Evolutionary conservation across 2,888 invertebrate species (phyloP), one percentile per base, ranked within the genome.

Genomic region (Melanargia galathea): DNA sequence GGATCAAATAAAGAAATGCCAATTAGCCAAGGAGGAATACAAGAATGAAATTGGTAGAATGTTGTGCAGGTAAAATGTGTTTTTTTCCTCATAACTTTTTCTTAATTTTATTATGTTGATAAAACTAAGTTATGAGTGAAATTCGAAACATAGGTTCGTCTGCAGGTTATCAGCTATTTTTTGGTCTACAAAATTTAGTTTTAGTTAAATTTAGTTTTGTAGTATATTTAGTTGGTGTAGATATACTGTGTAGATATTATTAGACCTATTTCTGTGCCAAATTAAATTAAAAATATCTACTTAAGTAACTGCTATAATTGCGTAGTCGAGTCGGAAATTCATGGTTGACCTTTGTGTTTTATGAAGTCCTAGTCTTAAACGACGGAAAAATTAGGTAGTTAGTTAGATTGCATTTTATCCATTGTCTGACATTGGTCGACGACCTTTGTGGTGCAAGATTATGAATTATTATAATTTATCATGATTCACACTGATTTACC

Each of bases 31-130:
- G 0, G 74, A 83, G 24, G 80, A 86, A 55, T 87, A 86, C 60
- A 72, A 86, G n/a, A 54, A 76, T 4, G 84, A 86, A 35, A 83
- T 87, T 7, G 68, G 72, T 5, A 76, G 70, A 52, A 87, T 87
- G 86, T 64, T 86, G 11, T 73, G 75, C 61, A 75, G 86, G 87
- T 87, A 13, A 48, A n/a, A n/a, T n/a, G n/a, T 45, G 35, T 38
- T 35, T 18, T 11, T 45, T 11, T n/a, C n/a, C n/a, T n/a, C n/a
- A n/a, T n/a, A n/a, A n/a, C n/a, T n/a, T n/a, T n/a, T n/a, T n/a
- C n/a, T n/a, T n/a, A n/a, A n/a, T n/a, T n/a, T n/a, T n/a, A n/a
- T n/a, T n/a, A n/a, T n/a, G n/a, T n/a, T n/a, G n/a, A n/a, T n/a
- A n/a, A n/a, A n/a, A n/a, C n/a, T n/a, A n/a, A n/a, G n/a, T n/a